Percentiles rank a stretch among this genome's conserved stretches.
phyloP scores from a whole-genome alignment of 1,140 invertebrate species.

The Hirudo medicinalis region DNA sequence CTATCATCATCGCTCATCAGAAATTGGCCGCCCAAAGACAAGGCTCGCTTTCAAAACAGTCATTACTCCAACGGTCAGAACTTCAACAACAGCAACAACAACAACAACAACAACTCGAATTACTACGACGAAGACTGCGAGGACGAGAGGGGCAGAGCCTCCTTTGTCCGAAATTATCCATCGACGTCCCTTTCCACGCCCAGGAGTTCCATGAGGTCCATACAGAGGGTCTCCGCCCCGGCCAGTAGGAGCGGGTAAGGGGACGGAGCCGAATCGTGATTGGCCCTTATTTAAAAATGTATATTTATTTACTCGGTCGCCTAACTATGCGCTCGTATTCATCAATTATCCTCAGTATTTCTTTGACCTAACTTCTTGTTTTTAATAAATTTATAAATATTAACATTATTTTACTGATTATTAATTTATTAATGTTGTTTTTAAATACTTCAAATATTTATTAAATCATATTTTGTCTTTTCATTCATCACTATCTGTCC shows the following conservation, averaged over 20 bases:
- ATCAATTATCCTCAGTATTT: background rate
- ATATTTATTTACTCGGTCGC: background rate
- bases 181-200: slow-evolving; percentile 2
- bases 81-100: slow-evolving; percentile 3
- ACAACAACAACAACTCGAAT: background rate
- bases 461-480: slow-evolving; percentile 1
- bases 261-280: background rate
- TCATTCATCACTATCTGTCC: too few relatives aligned
- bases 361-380: background rate
- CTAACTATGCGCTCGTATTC: background rate
- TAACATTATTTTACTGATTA: background rate
- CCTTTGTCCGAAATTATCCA: background rate
- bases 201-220: slow-evolving; percentile 2
- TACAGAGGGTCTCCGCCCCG: background rate
- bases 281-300: background rate
- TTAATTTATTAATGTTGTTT: too few relatives aligned
- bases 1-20: too few relatives aligned
- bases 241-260: background rate
- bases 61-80: too few relatives aligned
- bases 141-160: background rate
- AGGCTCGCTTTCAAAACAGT: too few relatives aligned
- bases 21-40: too few relatives aligned
- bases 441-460: too few relatives aligned
- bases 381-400: background rate
- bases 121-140: background rate